Evolutionary conservation across 2,888 invertebrate genomes (phyloP), one percentile per base, ranked within the genome.

Genomic region (Julus scandinavius): DNA sequence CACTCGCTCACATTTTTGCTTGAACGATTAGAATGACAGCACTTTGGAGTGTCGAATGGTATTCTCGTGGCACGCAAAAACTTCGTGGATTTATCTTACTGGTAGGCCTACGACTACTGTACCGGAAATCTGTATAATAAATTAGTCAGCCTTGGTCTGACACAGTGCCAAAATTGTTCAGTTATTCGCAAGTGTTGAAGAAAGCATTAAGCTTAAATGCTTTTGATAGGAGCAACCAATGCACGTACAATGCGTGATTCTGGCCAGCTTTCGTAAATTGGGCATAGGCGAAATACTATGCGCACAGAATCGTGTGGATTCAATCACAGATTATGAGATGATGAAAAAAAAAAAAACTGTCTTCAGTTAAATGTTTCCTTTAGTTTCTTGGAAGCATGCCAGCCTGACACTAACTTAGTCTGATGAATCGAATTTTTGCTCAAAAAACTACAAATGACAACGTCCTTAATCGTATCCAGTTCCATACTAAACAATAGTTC

Each of bases 61-160:
- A 72, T 72, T 72, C 29, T 72, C 9, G 29, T 13, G 80, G 38
- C 80, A 80, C 38, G 38, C 80, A 13, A 80, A 38, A 80, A 72
- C 29, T 38, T 80, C 6, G 80, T 29, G 15, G 38, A 80, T 80
- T 80, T 38, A 80, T 15, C 38, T 38, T 5, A 80, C 13, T 72
- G n/a, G 20, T 17, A 72, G 29, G 72, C 13, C 80, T 38, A 40
- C 11, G 80, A 80, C 80, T 80, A 80, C 38, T 29, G 80, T 80
- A 80, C 80, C 80, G 80, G 80, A 80, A 80, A 80, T 80, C 29
- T 80, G 80, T 80, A 80, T 80, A 80, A 80, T 80, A 80, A 80
- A 80, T 80, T 80, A 80, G 80, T 38, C 80, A 80, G 80, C 80
- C 38, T 80, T 38, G 80, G 80, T 80, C 80, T 80, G 80, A 80